A percentile compares a stretch with the other conserved stretches of the same genome.
phyloP scores from a whole-genome alignment of 2,797 vertebrate genomes.

The Epinephelus coioides region DNA sequence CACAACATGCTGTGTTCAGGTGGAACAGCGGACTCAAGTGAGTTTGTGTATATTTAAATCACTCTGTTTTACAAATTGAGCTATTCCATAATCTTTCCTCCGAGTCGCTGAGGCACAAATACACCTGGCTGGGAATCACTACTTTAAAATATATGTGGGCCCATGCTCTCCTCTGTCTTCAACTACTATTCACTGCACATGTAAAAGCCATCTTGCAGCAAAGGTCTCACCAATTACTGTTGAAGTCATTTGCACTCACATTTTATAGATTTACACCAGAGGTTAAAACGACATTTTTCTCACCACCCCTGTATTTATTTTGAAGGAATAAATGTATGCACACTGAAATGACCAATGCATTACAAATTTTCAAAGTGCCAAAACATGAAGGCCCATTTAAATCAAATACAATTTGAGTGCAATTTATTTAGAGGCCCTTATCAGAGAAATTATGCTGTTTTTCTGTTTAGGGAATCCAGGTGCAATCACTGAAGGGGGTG shows the following conservation, averaged over 20 bases:
- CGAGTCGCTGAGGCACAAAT: background rate
- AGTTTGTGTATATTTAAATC: background rate
- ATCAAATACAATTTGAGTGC: slow-evolving; percentile 50
- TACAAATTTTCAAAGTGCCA: slow-evolving; percentile 18
- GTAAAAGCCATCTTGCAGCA: slow-evolving; percentile 27
- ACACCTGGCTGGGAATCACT: background rate
- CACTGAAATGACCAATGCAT: slow-evolving; percentile 28
- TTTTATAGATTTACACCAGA: slow-evolving; percentile 15
- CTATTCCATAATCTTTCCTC: background rate
- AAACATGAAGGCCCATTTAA: slow-evolving; percentile 41
- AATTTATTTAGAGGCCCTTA: slow-evolving; percentile 77
- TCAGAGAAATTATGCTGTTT: slow-evolving; percentile 72
- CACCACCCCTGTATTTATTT: slow-evolving; percentile 15
- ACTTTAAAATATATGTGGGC: slow-evolving; percentile 23
- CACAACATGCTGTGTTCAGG: background rate
- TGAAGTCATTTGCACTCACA: slow-evolving; percentile 20
- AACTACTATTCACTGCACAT: background rate
- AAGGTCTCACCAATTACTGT: slow-evolving; percentile 11
- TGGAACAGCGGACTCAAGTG: background rate
- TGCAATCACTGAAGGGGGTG: slow-evolving; percentile 77
- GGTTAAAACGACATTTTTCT: slow-evolving; percentile 8
- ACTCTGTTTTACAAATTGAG: background rate
- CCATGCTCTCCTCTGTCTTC: background rate
- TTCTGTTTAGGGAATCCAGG: slow-evolving; percentile 75
- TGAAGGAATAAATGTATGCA: slow-evolving; percentile 13